phyloP scores from a whole-genome alignment of 2,888 invertebrate species.

The Xestia ashworthii region DNA sequence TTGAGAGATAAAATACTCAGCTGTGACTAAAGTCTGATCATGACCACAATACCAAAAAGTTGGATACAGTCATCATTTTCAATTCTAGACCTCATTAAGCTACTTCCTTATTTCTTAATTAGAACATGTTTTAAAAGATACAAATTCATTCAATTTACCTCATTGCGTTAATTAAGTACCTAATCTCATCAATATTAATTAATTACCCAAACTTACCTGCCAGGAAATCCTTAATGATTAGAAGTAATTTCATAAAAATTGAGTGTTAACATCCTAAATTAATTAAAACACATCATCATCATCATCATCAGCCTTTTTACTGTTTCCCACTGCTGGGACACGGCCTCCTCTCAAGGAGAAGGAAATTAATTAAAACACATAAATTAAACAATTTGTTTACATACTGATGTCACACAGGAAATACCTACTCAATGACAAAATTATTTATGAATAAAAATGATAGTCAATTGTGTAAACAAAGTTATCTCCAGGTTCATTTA shows the following conservation, averaged over 20 bases:
- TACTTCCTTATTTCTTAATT: not conserved
- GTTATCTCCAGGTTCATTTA: conserved; percentile 45
- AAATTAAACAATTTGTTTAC: conserved; percentile 34
- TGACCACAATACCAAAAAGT: conserved; percentile 6
- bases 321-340: too few relatives aligned
- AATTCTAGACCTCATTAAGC: not conserved
- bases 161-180: not conserved
- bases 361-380: conserved; percentile 13
- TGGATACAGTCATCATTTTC: not conserved
- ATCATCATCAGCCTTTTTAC: too few relatives aligned
- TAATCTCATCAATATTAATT: conserved; percentile 28
- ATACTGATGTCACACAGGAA: conserved; percentile 33
- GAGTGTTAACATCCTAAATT: conserved; percentile 19
- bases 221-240: conserved; percentile 14
- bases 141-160: conserved; percentile 16
- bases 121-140: not conserved
- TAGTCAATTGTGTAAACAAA: conserved; percentile 44
- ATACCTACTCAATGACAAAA: conserved; percentile 34
- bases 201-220: not conserved
- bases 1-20: not conserved
- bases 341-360: too few relatives aligned
- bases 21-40: not conserved
- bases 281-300: conserved; percentile 2
- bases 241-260: conserved; percentile 6
- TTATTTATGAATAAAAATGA: conserved; percentile 37